Evolutionary conservation across 2,888 invertebrate genomes (phyloP), one percentile per base, ranked within the genome.

Genomic region (Maniola hyperantus): DNA sequence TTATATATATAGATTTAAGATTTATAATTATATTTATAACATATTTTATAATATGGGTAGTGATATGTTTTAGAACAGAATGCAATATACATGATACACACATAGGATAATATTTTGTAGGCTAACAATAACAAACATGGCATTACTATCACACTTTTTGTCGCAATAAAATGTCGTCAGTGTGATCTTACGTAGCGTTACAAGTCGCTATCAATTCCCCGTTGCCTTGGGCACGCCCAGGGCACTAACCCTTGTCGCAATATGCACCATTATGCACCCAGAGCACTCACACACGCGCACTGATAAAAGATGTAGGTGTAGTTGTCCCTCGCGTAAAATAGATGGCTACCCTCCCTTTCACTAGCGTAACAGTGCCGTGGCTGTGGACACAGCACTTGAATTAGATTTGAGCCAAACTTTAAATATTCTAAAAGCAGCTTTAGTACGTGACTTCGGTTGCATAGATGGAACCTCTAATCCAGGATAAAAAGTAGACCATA

Each of bases 341-440:
- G 88, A 89, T 89, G 85, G 84, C 82, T 81, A 89, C 89, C 90
- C 89, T 87, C 85, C 90, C 91, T 91, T 91, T 91, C 91, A 90
- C 91, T 88, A 79, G 80, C 82, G 82, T 80, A 84, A 84, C 78
- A 77, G 83, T 77, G 83, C 83, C 83, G 73, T 75, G 85, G 76
- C 83, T 81, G 86, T 85, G 87, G 85, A 65, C 63, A 68, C 70
- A 73, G 71, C 73, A 75, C 76, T 80, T 73, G 70, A 74, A 71
- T 34, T 20, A 13, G 11, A 50, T 60, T 50, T 36, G 34, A 44
- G 26, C 8, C 46, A 33, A 46, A 59, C 13, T 42, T n/a, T 58
- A 26, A 54, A 54, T 54, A 13, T n/a, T 34, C 34, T 34, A 36
- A 48, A 15, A 48, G 13, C 15, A 8, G 18, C 18, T 48, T 42